Evolutionary conservation across 2,113 vertebrate genomes (phyloP), one percentile per base, ranked within the genome.

Genomic region (Pimephales promelas): DNA sequence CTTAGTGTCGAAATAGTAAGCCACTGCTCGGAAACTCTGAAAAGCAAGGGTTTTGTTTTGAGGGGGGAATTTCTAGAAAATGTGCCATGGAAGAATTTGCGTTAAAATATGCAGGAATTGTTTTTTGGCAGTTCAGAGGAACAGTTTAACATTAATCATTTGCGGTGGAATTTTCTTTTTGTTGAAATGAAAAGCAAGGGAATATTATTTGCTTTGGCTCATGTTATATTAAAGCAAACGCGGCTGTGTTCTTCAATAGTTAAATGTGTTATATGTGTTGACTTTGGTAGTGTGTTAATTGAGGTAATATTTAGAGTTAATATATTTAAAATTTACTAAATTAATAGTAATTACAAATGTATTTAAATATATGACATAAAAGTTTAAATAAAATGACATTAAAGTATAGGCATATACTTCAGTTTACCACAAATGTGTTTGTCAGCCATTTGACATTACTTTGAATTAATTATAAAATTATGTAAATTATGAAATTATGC

Each of bases 41-140:
- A 47, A 83, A 59, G 28, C 22, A 79, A 74, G 24, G 28, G 28
- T 81, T 80, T 83, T 16, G 75, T 83, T 83, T 84, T 62, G 45
- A 28, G 34, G 40, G 40, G 40, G 16, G 20, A 28, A 47, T 47
- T 62, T 40, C 7, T 45, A 47, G 28, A 31, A 73, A 82, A 75
- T 70, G 66, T 66, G 47, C 75, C 75, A 68, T 11, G 10, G 75
- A 49, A 52, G 81, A 81, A 75, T 85, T 52, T 75, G 68, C 11
- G 22, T 66, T 56, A 36, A 77, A 52, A 45, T 36, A 49, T 28
- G 66, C 54, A 31, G 54, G 79, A 71, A 59, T 14, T 26, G 14
- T 78, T 57, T 57, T 64, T 52, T 34, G 49, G 24, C 11, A 16
- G 16, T 28, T 52, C 66, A 79, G 47, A 56, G 56, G 7, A 80